These are phyloP conservation scores for Tor tambroides DNA, from an alignment of 2,113 vertebrate genomes.

Conservation along the genomic window DNA sequence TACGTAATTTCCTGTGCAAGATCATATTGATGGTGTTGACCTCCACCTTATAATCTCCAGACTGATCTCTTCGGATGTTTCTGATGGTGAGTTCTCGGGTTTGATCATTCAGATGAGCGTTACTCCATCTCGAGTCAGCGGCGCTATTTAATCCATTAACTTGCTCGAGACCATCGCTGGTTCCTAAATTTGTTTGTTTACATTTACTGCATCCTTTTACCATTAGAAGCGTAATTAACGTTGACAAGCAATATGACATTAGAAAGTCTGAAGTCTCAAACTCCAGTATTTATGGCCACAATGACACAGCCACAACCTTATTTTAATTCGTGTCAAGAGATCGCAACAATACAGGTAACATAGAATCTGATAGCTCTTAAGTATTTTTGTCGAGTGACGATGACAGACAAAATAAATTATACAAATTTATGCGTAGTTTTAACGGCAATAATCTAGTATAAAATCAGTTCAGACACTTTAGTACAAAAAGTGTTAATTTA, in stretches of 20 bases:
- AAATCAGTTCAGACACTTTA: neutral
- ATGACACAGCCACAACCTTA: neutral
- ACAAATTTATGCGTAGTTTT: neutral
- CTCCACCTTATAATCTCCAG: too few relatives aligned
- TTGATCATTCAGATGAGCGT: neutral
- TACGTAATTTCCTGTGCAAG: too few relatives aligned
- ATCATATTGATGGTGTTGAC: too few relatives aligned
- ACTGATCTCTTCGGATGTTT: too few relatives aligned
- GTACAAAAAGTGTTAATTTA: neutral
- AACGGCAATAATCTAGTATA: neutral
- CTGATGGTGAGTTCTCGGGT: too few relatives aligned
- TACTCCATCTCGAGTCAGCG: neutral
- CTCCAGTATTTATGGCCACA: neutral
- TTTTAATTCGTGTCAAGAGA: neutral
- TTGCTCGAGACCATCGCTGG: neutral
- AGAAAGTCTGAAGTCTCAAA: neutral
- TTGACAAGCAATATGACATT: neutral
- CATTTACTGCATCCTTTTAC: neutral
- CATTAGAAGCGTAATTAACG: accelerated
- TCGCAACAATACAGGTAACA: neutral
- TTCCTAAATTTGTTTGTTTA: neutral
- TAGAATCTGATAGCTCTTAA: neutral
- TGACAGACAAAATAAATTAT: neutral
- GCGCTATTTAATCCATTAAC: neutral
- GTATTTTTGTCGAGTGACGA: neutral